Percentiles rank a stretch among this genome's conserved stretches.
phyloP scores from a whole-genome alignment of 2,113 vertebrate genomes.

The Probosciger aterrimus region DNA sequence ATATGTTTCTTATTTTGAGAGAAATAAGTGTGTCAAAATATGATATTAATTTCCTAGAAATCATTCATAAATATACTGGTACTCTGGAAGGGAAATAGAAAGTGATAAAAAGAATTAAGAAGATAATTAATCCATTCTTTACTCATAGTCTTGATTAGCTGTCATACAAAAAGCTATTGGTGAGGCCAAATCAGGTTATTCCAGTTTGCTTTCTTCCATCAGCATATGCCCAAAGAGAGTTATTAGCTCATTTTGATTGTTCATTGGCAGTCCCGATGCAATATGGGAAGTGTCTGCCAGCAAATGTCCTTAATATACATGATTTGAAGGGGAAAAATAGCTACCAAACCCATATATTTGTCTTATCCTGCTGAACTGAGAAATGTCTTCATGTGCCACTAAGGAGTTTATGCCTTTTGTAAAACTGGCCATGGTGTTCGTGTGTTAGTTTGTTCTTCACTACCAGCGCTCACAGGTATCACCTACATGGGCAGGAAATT shows the following conservation, averaged over 20 bases:
- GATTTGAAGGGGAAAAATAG: neutral
- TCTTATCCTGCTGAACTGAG: neutral
- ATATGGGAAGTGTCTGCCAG: slow-evolving; percentile 25
- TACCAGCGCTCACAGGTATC: neutral
- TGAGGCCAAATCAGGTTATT: slow-evolving; percentile 39
- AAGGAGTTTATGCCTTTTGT: neutral
- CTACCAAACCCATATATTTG: neutral
- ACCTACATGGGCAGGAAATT: neutral
- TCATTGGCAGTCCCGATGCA: neutral
- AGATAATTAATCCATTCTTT: slow-evolving; percentile 21
- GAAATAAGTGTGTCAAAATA: neutral
- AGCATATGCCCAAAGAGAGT: slow-evolving; percentile 52
- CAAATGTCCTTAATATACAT: neutral
- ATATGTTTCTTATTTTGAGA: neutral
- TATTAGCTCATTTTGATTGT: slow-evolving; percentile 55
- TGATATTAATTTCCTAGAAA: neutral
- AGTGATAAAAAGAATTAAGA: neutral
- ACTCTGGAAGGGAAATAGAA: neutral
- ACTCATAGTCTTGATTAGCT: slow-evolving; percentile 34
- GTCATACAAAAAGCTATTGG: slow-evolving; percentile 9
- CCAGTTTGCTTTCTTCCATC: slow-evolving; percentile 10
- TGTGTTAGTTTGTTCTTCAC: neutral
- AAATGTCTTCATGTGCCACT: neutral
- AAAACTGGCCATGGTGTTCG: neutral
- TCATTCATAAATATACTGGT: neutral